Evolutionary conservation across 2,888 invertebrate species (phyloP).

Genomic region (Macaria liturata): DNA sequence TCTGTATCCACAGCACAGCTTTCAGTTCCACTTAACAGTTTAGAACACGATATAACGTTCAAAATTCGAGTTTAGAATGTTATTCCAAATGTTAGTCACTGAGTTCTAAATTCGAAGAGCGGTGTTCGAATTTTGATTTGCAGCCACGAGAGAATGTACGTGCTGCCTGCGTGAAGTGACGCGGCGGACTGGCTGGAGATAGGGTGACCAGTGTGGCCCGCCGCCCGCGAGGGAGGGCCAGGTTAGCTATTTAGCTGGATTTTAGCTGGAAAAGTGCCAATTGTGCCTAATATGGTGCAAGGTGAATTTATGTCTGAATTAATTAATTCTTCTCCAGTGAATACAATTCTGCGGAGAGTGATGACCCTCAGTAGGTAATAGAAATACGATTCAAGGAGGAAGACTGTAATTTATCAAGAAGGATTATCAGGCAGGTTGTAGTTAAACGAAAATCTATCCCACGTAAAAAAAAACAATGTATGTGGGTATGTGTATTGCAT

Average conservation of each 20-base stretch:
- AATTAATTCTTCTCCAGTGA: too few relatives aligned
- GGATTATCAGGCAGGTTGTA: too few relatives aligned
- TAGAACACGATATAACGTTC: constrained; percentile 52
- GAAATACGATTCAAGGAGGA: too few relatives aligned
- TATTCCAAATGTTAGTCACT: constrained; percentile 43
- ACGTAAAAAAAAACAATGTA: too few relatives aligned
- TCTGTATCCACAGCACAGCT: constrained; percentile 39
- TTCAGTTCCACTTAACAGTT: constrained; percentile 50
- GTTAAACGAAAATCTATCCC: too few relatives aligned
- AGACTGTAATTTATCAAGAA: too few relatives aligned
- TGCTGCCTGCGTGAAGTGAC: constrained; percentile 49
- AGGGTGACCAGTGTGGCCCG: constrained; percentile 13
- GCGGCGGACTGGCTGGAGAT: constrained; percentile 57
- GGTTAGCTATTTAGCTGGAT: constrained; percentile 18
- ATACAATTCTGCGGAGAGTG: too few relatives aligned
- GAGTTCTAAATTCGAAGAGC: constrained; percentile 55
- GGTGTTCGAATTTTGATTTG: constrained; percentile 33
- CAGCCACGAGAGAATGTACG: constrained; percentile 33
- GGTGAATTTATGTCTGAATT: too few relatives aligned
- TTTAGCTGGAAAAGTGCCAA: neutral
- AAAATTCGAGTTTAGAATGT: constrained; percentile 45
- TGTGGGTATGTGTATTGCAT: too few relatives aligned
- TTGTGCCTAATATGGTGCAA: neutral
- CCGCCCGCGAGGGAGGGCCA: constrained; percentile 28
- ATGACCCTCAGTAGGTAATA: too few relatives aligned